Base-by-base conservation (phyloP, 2,888 invertebrate species). In the Celastrina argiolus region DNA sequence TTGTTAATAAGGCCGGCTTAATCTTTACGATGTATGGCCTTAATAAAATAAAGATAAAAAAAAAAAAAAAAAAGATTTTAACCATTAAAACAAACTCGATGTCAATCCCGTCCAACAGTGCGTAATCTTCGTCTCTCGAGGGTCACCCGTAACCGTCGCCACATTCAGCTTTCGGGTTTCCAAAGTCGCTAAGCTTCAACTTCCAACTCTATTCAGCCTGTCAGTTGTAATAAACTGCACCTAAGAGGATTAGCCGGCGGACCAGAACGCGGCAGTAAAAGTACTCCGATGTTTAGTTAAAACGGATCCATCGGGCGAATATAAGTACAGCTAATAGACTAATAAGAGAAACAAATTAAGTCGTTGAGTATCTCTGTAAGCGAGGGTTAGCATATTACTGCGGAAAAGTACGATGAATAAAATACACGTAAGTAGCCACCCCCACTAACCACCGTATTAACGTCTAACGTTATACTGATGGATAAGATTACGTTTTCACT, bases 401-500 rank as follows among this genome's bases (percentile, higher is more conserved):
- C 80, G 82, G 81, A 80, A 84, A 81, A 80, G 79, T 76, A 78
- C 80, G 77, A 84, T 87, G 85, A 87, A 87, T 86, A 85, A 86
- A 85, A 84, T 80, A 85, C 85, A 79, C 81, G 80, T 78, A 85
- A 87, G 86, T 87, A 85, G 74, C 81, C 77, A 82, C 79, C 80
- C 80, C 79, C 80, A 79, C 80, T 81, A 80, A 84, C 80, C 81
- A 76, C 80, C 81, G 85, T 87, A 87, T 87, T 88, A 87, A 78
- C 80, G 79, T 79, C 79, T 78, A 82, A 83, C 84, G 82, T 84
- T 85, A 28, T 28, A 74, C 79, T 87, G 85, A 87, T 86, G 85
- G 84, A 87, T 88, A 87, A 85, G 82, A 84, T 88, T 87, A 84
- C 85, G 80, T 82, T 84, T 81, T 79, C 79, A 78, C 79, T 80